A percentile compares a stretch with the other conserved stretches of the same genome.
phyloP scores from a whole-genome alignment of 2,797 vertebrate genomes.

The Oryzias sinensis region DNA sequence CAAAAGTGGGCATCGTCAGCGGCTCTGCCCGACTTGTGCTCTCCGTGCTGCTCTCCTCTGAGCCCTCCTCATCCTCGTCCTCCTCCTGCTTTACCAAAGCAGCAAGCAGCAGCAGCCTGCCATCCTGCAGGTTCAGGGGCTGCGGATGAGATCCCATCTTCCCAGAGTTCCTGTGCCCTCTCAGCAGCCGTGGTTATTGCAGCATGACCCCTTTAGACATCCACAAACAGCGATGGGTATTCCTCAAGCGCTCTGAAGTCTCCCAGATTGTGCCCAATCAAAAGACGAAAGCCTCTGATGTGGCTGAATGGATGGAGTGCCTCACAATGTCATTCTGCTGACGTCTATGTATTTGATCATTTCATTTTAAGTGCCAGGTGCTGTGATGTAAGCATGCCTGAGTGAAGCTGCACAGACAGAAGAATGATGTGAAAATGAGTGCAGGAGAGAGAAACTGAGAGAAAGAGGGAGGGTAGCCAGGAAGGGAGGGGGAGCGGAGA shows the following conservation, averaged over 20 bases:
- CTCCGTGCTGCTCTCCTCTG: constrained; percentile 64
- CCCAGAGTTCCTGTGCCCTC: constrained; percentile 66
- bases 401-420: constrained; percentile 51
- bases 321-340: constrained; percentile 60
- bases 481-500: constrained; percentile 41
- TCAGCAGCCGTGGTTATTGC: constrained; percentile 70
- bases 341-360: constrained; percentile 49
- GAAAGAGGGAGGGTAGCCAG: constrained; percentile 35
- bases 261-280: constrained; percentile 34
- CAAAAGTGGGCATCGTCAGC: constrained; percentile 89
- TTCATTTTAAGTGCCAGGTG: constrained; percentile 57
- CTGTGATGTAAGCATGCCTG: constrained; percentile 72
- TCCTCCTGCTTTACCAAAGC: constrained; percentile 82
- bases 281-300: constrained; percentile 34
- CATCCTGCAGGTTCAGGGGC: constrained; percentile 74
- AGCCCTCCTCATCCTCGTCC: constrained; percentile 74
- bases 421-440: constrained; percentile 55
- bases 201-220: constrained; percentile 51
- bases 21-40: constrained; percentile 74
- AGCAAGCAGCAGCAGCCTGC: constrained; percentile 69
- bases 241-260: constrained; percentile 27
- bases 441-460: constrained; percentile 28
- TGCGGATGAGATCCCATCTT: constrained; percentile 88
- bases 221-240: constrained; percentile 41
- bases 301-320: constrained; percentile 46